Percentiles rank a stretch among this genome's conserved stretches.
These are phyloP conservation scores for Irena cyanogastra DNA, from an alignment of 2,113 vertebrate species.

Conservation along the genomic window DNA sequence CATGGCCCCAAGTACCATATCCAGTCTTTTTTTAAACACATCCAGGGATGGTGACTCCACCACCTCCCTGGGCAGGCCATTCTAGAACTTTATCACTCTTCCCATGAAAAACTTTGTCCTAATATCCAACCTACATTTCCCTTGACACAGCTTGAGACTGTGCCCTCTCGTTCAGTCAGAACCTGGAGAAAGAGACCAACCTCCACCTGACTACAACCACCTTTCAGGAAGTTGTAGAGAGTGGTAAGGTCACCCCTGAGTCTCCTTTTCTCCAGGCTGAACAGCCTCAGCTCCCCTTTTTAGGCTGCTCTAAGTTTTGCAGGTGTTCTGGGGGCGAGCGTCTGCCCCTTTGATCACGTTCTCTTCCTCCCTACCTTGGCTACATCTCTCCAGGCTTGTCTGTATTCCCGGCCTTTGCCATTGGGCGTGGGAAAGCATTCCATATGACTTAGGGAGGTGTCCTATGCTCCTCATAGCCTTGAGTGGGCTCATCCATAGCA, in stretches of 20 bases:
- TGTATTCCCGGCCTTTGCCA: neutral
- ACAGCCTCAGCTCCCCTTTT: neutral
- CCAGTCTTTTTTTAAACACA: neutral
- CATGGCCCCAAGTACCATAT: neutral
- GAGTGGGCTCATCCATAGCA: accelerated
- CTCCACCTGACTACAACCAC: neutral
- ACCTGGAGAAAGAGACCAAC: neutral
- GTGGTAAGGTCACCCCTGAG: neutral
- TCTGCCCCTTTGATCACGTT: neutral
- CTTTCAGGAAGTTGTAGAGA: neutral
- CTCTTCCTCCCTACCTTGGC: neutral
- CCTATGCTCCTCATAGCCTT: neutral
- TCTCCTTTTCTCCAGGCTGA: neutral
- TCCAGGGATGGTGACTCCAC: neutral
- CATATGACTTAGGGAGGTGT: neutral
- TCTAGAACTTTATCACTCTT: neutral
- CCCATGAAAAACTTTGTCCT: neutral
- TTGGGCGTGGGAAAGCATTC: neutral
- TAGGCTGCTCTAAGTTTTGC: neutral
- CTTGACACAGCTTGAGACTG: neutral
- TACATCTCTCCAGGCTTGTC: neutral
- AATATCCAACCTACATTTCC: neutral
- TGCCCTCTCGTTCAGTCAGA: neutral
- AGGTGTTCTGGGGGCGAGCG: neutral
- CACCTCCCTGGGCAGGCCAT: neutral